Evolutionary conservation across 2,113 vertebrate genomes (phyloP), one percentile per base, ranked within the genome.

Genomic region (Calcarius ornatus): DNA sequence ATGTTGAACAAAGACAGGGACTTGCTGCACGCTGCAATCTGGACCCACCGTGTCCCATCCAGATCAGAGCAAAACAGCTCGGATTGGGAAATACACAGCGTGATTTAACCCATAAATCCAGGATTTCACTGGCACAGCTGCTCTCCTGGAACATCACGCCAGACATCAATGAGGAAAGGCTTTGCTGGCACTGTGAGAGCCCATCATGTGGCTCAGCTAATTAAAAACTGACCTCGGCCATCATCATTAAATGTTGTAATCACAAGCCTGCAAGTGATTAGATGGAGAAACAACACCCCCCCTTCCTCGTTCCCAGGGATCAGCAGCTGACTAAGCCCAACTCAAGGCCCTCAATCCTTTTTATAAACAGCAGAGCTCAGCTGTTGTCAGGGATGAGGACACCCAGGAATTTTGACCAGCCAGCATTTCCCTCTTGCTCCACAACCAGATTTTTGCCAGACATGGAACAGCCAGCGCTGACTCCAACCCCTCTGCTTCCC

Each of bases 121-220:
- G 40, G 61, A 45, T 79, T 95, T 53, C 93, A 42, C 89, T 94
- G 95, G 94, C 92, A 91, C 89, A 79, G 95, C 77, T 92, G 86
- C 94, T 91, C 6, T 25, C 9, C 60, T 89, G 89, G 47, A 94
- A 59, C 86, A 79, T 24, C 90, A 78, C 65, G 35, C 79, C 24
- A 90, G 92, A 88, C 93, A 95, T 37, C 93, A 54, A 35, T 2
- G 75, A 45, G 84, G 54, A 88, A 88, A 92, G 72, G 76, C 90
- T 94, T 65, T 87, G 89, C 93, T 97, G 96, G 96, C 96, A 78
- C 87, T 6, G 73, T 0, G 0, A 76, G 82, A 69, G 45, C 70
- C 91, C 88, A 66, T 95, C 96, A 96, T 95, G 95, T 87, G 91
- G 95, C 89, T 97, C 89, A 25, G 91, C 89, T 96, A 97, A 96